Evolutionary conservation across 30 jellyfish, hydroid and myxozoan species (phyloP), one percentile per base, ranked within the genome.

Genomic region (Mastigias papua): DNA sequence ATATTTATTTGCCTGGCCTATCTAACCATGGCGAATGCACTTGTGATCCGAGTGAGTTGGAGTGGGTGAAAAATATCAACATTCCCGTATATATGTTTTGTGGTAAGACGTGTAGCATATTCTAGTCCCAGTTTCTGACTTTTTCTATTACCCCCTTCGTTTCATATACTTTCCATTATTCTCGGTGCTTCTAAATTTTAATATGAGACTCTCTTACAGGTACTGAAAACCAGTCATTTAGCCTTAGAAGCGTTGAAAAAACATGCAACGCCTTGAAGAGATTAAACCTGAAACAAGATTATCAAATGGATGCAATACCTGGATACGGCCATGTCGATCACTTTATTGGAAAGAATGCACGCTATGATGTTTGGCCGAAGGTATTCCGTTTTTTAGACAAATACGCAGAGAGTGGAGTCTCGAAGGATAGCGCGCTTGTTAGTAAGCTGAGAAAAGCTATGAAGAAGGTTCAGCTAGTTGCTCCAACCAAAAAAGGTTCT

Each of bases 281-380:
- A 17, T 42, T 69, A 33, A 74, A 88, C 73, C 96, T 91, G 21
- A 33, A 69, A 13, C 96, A 88, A 51, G 91, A 79, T 50, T 68
- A 78, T 81, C 76, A 28, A 28, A 28, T 72, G 25, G 88, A 72
- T 28, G 69, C 31, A 6, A 62, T 85, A 16, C 94, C 94, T 27
- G 97, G 94, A n/a, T 90, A 90, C 34, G 97, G 97, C 21, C 97
- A 90, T 58, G 87, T 82, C 28, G 97, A 90, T 27, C 86, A 80
- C 37, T 90, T 90, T 74, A 81, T 90, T 50, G 97, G 97, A 67
- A 90, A 90, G 58, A 81, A 76, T 11, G 97, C 97, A 22, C 67
- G 84, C 75, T 69, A 20, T 58, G 97, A 90, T 70, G 91, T 90
- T 0, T 90, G 84, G 86, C 97, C 97, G 7, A 57, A 62, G 34